These are phyloP conservation scores for Ophioninae sp. DNA, from an alignment of 2,888 invertebrate genomes.

Conservation along the genomic window DNA sequence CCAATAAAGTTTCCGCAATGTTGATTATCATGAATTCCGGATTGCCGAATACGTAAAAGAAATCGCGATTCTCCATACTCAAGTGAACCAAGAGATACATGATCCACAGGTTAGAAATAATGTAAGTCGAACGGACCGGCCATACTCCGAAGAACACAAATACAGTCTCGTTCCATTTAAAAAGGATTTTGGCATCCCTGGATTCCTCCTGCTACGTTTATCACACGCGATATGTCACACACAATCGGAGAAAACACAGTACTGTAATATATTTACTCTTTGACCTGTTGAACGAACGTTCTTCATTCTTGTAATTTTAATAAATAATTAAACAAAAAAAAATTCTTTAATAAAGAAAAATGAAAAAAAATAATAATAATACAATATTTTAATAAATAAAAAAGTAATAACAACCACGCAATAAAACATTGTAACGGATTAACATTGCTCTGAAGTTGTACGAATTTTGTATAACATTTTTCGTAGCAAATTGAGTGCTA, in stretches of 20 bases:
- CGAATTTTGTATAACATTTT: too few species aligned
- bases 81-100: slow-evolving; percentile 39
- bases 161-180: slow-evolving; percentile 45
- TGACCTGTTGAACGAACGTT: too few species aligned
- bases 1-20: slow-evolving; percentile 42
- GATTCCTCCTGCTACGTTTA: slow-evolving; percentile 28
- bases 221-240: not conserved
- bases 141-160: slow-evolving; percentile 50
- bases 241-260: not conserved
- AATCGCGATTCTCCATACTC: slow-evolving; percentile 32
- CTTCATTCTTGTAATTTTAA: too few species aligned
- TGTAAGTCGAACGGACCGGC: slow-evolving; percentile 42
- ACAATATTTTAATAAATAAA: too few species aligned
- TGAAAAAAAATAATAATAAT: too few species aligned
- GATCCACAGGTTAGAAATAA: slow-evolving; percentile 42
- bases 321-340: too few species aligned
- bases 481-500: too few species aligned
- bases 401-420: too few species aligned
- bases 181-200: slow-evolving; percentile 49
- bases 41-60: slow-evolving; percentile 44
- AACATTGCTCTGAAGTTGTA: too few species aligned
- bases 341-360: too few species aligned
- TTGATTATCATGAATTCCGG: slow-evolving; percentile 50
- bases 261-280: not conserved
- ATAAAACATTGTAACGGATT: too few species aligned